phyloP scores from a whole-genome alignment of 2,797 vertebrate genomes.

The Cossypha polioptera region DNA sequence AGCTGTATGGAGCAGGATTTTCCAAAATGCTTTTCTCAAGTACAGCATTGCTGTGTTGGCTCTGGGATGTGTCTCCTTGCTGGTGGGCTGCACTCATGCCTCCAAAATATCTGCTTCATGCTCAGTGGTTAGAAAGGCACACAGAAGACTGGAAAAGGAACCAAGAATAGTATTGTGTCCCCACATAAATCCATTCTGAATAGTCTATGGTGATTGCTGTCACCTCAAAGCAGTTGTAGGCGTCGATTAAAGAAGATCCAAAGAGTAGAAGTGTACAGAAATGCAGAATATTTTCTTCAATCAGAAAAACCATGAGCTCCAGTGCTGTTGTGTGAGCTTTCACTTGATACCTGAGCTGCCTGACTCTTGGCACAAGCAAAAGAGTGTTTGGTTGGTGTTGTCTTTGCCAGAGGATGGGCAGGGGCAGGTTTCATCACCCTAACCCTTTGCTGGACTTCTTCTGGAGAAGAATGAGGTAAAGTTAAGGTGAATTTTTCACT shows the following conservation, averaged over 20 bases:
- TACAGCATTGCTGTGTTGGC: not conserved
- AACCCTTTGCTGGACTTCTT: not conserved
- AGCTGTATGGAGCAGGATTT: not conserved
- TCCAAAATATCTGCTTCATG: not conserved
- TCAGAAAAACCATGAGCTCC: not conserved
- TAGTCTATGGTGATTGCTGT: not conserved
- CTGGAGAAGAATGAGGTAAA: not conserved
- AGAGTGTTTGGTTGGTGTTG: not conserved
- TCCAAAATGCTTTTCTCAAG: not conserved
- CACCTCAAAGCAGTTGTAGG: not conserved
- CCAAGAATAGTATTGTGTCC: not conserved
- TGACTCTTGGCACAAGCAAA: not conserved
- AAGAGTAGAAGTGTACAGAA: not conserved
- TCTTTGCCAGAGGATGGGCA: not conserved
- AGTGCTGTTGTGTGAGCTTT: not conserved
- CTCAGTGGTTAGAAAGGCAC: not conserved
- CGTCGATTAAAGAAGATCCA: not conserved
- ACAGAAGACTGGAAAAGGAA: not conserved
- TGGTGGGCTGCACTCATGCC: not conserved
- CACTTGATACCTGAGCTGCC: not conserved
- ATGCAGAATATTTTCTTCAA: not conserved
- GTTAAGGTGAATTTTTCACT: not conserved
- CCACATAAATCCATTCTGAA: not conserved
- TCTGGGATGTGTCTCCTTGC: not conserved
- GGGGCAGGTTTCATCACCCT: not conserved